Percentiles rank a stretch among this genome's conserved stretches.
These are phyloP conservation scores for Hippoglossus stenolepis DNA, from an alignment of 2,113 vertebrate species.

Conservation along the genomic window DNA sequence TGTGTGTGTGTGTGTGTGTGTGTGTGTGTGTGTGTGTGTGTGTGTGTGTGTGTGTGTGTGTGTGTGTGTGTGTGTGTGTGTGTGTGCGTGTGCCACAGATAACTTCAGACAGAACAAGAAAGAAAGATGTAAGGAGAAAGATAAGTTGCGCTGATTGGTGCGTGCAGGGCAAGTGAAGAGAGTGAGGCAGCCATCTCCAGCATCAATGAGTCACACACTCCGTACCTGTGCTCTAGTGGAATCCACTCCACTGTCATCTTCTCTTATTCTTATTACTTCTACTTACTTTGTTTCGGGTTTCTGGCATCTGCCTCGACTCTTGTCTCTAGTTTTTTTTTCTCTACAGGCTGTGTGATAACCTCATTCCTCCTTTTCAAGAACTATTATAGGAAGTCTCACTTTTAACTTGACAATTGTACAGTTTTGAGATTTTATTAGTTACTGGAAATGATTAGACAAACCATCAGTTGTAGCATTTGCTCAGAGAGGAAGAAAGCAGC, in stretches of 20 bases:
- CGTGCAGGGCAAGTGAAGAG: neutral
- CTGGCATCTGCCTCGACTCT: neutral
- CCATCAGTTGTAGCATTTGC: no score
- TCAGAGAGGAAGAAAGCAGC: no score
- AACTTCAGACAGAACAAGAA: neutral
- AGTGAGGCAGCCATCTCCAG: conserved; percentile 1
- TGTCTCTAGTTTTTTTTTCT: neutral
- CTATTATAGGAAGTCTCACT: neutral
- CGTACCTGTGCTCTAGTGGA: neutral
- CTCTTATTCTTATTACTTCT: conserved; percentile 8
- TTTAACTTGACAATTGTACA: neutral
- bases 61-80: neutral
- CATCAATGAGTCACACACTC: conserved; percentile 33
- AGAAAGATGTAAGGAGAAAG: neutral
- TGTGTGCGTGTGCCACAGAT: neutral
- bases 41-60: neutral
- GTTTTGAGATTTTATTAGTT: no score
- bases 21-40: neutral
- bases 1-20: neutral
- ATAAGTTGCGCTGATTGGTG: neutral
- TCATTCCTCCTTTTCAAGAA: neutral
- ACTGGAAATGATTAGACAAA: no score
- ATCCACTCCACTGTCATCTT: neutral
- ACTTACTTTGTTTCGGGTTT: neutral
- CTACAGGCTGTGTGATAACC: neutral